Percentiles rank a stretch among this genome's conserved stretches.
phyloP scores from a whole-genome alignment of 2,113 vertebrate species.

The Zapornia atra region DNA sequence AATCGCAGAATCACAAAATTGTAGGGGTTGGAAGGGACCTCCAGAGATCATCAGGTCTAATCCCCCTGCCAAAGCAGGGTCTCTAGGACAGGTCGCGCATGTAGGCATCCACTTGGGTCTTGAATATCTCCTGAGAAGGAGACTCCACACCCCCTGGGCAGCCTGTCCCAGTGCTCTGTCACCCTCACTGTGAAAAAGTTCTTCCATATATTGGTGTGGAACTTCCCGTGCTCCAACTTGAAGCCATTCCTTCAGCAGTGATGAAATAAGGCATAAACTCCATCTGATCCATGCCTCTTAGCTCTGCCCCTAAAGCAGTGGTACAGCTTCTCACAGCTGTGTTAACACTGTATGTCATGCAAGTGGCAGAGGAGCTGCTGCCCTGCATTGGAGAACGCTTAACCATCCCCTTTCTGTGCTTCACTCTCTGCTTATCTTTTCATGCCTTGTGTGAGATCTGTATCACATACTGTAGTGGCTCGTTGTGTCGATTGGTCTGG shows the following conservation, averaged over 20 bases:
- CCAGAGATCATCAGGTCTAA: too few relatives aligned
- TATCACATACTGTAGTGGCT: not conserved
- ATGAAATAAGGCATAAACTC: not conserved
- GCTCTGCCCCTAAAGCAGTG: not conserved
- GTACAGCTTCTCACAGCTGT: not conserved
- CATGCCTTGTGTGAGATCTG: not conserved
- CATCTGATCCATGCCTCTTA: not conserved
- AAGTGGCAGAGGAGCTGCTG: not conserved
- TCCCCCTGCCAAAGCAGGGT: too few relatives aligned
- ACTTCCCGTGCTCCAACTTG: too few relatives aligned
- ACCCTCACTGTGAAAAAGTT: too few relatives aligned
- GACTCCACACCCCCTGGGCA: too few relatives aligned
- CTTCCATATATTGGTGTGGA: too few relatives aligned
- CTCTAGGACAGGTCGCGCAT: too few relatives aligned
- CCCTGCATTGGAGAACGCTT: not conserved
- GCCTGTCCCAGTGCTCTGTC: too few relatives aligned
- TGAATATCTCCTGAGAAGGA: too few relatives aligned
- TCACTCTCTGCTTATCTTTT: not conserved
- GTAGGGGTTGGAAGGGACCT: too few relatives aligned
- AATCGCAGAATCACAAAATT: not conserved
- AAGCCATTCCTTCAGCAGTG: not conserved
- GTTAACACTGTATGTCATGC: too few relatives aligned
- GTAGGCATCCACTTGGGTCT: too few relatives aligned
- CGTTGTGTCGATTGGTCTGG: accelerated
- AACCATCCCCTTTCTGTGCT: not conserved